Evolutionary conservation across 2,888 invertebrate species (phyloP).

Genomic region (Agrotis exclamationis): DNA sequence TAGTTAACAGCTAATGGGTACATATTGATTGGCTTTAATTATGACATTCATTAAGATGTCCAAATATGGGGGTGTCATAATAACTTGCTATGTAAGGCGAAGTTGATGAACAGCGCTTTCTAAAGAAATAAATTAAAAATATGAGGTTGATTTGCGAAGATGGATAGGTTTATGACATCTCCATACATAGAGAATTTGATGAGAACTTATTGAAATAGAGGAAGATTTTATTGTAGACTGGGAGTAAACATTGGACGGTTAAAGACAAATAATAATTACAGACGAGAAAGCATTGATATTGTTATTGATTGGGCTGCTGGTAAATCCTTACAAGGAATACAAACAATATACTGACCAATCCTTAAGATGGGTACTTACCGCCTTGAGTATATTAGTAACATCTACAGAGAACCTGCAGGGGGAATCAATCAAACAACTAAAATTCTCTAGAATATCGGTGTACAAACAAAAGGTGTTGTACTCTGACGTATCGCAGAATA

Average conservation of each 20-base stretch:
- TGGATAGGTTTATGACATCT: not conserved
- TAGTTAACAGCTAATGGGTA: constrained; percentile 43
- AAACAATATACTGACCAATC: not conserved
- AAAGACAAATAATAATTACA: no score
- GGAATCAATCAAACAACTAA: not conserved
- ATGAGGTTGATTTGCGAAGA: not conserved
- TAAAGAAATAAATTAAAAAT: not conserved
- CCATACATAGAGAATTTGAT: not conserved
- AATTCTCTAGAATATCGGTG: not conserved
- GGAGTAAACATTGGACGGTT: not conserved
- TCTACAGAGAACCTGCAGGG: not conserved
- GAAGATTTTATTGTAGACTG: not conserved
- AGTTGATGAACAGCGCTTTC: constrained; percentile 8
- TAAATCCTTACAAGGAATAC: not conserved
- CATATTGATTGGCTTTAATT: constrained; percentile 42
- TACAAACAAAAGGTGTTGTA: not conserved
- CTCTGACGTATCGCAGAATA: not conserved
- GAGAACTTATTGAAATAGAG: no score
- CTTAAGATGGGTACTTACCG: not conserved
- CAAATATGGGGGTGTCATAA: constrained; percentile 39
- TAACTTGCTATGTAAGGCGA: not conserved
- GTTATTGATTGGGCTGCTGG: no score
- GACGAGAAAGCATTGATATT: not conserved
- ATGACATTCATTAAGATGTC: constrained; percentile 44
- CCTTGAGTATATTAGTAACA: not conserved